Base-by-base conservation (phyloP, 2,797 vertebrate species). In the Karalla daura region DNA sequence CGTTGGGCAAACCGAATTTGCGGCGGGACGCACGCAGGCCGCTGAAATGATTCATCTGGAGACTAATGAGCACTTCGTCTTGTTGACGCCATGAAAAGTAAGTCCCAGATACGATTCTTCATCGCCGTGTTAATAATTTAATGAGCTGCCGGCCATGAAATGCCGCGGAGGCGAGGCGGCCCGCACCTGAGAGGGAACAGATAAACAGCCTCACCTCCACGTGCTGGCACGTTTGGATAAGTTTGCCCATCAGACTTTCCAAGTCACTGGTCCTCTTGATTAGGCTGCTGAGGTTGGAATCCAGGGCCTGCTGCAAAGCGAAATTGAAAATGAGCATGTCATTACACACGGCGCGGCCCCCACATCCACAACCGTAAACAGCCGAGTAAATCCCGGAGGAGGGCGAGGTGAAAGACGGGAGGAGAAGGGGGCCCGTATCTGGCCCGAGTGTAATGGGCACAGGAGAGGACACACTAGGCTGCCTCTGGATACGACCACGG, bases 211-310 rank as follows among this genome's bases (percentile, higher is more conserved):
- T 95, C 91, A 99, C 98, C 95, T 99, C 98, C 64, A 99, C 97
- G 32, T 98, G 96, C 53, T 99, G 97, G 88, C 97, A 99, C 53
- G 97, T 98, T 91, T 99, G 98, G 90, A 99, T 99, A 80, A 99
- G 93, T 90, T 98, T 98, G 18, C 96, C 96, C 95, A 99, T 94
- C 83, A 99, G 94, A 68, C 94, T 96, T 94, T 99, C 98, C 93
- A 99, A 93, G 89, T 99, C 98, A 23, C 96, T 96, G 89, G 98
- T 99, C 91, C 98, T 98, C 95, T 98, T 99, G 89, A 99, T 98
- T 90, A 99, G 94, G 87, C 88, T 97, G 90, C 95, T 95, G 84
- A 99, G 96, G 90, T 98, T 99, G 64, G 94, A 95, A 81, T 99
- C 97, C 92, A 99, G 88, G 72, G 95, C 95, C 93, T 99, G 97